Conservation (phyloP, 2,888 invertebrate genomes). For the Perizoma affinitatum region DNA sequence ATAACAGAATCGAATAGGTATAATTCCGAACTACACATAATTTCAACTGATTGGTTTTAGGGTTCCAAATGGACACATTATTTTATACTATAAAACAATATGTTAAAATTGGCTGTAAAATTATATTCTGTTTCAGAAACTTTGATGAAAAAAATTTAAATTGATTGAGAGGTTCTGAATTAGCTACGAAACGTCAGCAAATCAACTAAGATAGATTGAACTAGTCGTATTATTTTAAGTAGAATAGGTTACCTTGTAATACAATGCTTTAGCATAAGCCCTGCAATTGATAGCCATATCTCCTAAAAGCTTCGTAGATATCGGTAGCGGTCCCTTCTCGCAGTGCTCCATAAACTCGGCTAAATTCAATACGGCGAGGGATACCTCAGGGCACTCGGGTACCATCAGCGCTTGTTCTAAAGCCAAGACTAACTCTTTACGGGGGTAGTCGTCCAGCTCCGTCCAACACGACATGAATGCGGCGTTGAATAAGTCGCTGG, state of each 20-base stretch:
- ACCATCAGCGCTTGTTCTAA: slow-evolving; percentile 94
- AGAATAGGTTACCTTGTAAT: slow-evolving; percentile 77
- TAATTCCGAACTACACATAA: no score
- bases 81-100: no score
- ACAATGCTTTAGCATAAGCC: slow-evolving; percentile 87
- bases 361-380: slow-evolving; percentile 96
- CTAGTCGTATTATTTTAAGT: no score
- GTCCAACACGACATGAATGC: slow-evolving; percentile 99
- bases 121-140: no score
- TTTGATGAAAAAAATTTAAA: no score
- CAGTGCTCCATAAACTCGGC: slow-evolving; percentile 99
- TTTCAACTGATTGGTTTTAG: no score
- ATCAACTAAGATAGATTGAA: no score
- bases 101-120: no score
- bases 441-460: slow-evolving; percentile 92
- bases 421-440: slow-evolving; percentile 92
- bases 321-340: slow-evolving; percentile 96
- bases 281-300: slow-evolving; percentile 97
- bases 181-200: no score
- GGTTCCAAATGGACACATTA: no score
- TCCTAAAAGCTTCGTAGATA: slow-evolving; percentile 94
- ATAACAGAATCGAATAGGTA: no score
- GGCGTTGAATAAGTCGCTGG: slow-evolving; percentile 97
- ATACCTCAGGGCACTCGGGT: slow-evolving; percentile 96
- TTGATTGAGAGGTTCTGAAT: no score